Base-by-base conservation (phyloP, 2,888 invertebrate species). In the Eristalinus aeneus region DNA sequence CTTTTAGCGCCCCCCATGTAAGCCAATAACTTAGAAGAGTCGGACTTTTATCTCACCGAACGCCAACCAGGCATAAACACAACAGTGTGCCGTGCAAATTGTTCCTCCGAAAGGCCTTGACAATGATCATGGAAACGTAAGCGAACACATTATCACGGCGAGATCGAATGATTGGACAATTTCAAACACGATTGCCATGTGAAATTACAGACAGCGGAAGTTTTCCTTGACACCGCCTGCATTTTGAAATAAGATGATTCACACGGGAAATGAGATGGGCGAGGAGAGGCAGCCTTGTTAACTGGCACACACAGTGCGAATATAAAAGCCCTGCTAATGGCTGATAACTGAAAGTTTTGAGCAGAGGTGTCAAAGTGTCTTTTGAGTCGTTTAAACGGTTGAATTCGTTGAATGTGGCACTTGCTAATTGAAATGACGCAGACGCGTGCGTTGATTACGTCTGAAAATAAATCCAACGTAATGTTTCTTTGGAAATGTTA, bases 311-410 rank as follows among this genome's bases (percentile, higher is more conserved):
- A 39, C 5, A 39, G 16, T 46, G 39, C 16, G 16, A 16, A 6
- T 46, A 69, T 58, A 46, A 31, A 31, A 8, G 11, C 32, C 0
- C 6, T 36, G 23, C 10, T 20, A 53, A 54, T 75, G 8, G 10
- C 9, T 22, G 58, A 0, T 76, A 76, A 81, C 69, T 71, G n/a
- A 63, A n/a, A 46, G 60, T 22, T 31, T 0, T 20, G 27, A 69
- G 63, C 32, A 54, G 11, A 56, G 67, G 72, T 72, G 77, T 23
- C 54, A 82, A 77, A 46, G 36, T 32, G 23, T 5, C 23, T 67
- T 23, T 68, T 56, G 63, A 23, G 53, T 56, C 56, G 9, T 46
- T 1, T n/a, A 46, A 46, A 46, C n/a, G 39, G n/a, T 46, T 46
- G 39, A 46, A 16, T 46, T n/a, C 16, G n/a, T 1, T 46, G 2